Percentiles rank a stretch among this genome's conserved stretches.
Conservation (phyloP, 2,888 invertebrate species). For the Temnothorax ravouxi region DNA sequence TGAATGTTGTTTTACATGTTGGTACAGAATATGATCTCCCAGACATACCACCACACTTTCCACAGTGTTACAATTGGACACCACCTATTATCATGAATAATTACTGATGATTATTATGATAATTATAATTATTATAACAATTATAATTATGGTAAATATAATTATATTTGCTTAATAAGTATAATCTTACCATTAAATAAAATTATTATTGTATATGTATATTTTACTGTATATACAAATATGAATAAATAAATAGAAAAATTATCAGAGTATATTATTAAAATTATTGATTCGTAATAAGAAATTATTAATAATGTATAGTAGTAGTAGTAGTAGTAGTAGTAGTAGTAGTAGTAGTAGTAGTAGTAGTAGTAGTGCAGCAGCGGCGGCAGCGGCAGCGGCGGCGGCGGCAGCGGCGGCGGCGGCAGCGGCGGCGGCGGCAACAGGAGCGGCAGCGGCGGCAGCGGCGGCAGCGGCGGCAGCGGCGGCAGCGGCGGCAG, state of each 20-base stretch:
- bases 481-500: too few species aligned
- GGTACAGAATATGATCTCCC: constrained; percentile 75
- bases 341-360: too few species aligned
- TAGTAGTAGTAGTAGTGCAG: too few species aligned
- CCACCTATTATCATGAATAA: constrained; percentile 36
- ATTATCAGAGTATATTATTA: neutral
- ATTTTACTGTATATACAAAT: neutral
- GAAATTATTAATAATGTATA: neutral
- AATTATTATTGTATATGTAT: neutral
- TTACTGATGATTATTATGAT: neutral
- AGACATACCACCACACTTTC: constrained; percentile 71
- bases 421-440: too few species aligned
- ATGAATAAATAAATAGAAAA: neutral
- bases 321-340: too few species aligned
- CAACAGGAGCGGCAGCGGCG: too few species aligned
- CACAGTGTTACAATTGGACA: constrained; percentile 58
- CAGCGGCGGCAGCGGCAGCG: too few species aligned
- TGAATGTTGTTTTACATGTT: constrained; percentile 78
- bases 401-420: too few species aligned
- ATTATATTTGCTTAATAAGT: neutral
- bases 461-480: too few species aligned
- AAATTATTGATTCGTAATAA: neutral
- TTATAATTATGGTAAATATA: neutral
- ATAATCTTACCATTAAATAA: neutral
- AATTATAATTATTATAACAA: too few species aligned